Evolutionary conservation across 2,888 invertebrate genomes (phyloP).

Genomic region (Chaetogeoica ovagalla): DNA sequence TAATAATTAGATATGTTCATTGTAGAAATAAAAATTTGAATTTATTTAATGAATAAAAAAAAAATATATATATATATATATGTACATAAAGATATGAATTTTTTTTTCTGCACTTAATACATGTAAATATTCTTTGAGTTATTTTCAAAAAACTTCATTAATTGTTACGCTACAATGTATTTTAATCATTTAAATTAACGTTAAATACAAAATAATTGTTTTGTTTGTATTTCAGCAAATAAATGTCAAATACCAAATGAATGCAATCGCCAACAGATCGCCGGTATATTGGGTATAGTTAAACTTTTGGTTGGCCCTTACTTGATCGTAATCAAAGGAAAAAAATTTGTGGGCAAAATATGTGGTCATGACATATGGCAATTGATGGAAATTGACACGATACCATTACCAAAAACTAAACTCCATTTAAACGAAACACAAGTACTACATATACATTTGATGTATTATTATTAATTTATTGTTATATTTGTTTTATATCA

Average conservation of each 20-base stretch:
- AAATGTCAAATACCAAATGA: slow-evolving; percentile 68
- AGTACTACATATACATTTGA: slow-evolving; percentile 60
- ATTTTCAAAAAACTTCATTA: no score
- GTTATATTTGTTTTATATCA: background rate
- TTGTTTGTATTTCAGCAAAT: slow-evolving; percentile 60
- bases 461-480: background rate
- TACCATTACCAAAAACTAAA: slow-evolving; percentile 83
- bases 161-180: no score
- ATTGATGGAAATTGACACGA: slow-evolving; percentile 76
- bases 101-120: background rate
- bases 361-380: slow-evolving; percentile 79
- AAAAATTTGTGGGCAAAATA: slow-evolving; percentile 79
- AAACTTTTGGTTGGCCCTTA: slow-evolving; percentile 83
- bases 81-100: background rate
- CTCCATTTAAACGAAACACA: slow-evolving; percentile 83
- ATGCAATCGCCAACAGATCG: slow-evolving; percentile 67
- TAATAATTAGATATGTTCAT: no score
- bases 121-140: no score
- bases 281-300: slow-evolving; percentile 86
- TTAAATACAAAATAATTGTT: slow-evolving; percentile 21
- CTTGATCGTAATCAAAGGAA: slow-evolving; percentile 84
- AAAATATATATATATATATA: background rate
- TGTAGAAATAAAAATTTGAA: no score
- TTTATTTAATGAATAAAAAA: no score
- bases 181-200: background rate